phyloP scores from a whole-genome alignment of 1,140 invertebrate genomes.

The Caenorhabditis inopinata region DNA sequence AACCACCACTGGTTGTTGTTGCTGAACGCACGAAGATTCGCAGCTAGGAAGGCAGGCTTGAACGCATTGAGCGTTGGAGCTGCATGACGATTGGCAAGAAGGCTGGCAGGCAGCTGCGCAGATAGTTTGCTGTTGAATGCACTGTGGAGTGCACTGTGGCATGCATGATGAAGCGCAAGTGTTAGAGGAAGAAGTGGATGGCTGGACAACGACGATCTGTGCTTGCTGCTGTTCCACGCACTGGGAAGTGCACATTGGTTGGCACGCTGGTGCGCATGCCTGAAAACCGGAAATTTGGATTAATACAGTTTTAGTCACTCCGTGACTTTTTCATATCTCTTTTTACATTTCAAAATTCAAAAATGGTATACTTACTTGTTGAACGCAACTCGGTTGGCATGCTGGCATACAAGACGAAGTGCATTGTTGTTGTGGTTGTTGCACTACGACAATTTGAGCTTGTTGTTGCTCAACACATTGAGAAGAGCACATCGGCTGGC shows the following conservation, averaged over 20 bases:
- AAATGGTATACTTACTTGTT: background rate
- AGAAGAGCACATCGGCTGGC: constrained; percentile 51
- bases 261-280: constrained; percentile 50
- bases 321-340: too few species aligned
- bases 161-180: constrained; percentile 49
- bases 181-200: constrained; percentile 5
- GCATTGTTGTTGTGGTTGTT: constrained; percentile 43
- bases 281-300: constrained; percentile 4
- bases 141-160: constrained; percentile 45
- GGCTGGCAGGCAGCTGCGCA: constrained; percentile 51
- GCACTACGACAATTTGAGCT: constrained; percentile 46
- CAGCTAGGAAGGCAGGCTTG: constrained; percentile 47
- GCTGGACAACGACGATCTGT: constrained; percentile 38
- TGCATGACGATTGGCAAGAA: constrained; percentile 45
- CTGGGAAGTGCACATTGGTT: constrained; percentile 44
- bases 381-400: constrained; percentile 35
- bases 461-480: constrained; percentile 51
- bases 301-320: too few species aligned
- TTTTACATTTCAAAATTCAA: too few species aligned
- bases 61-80: constrained; percentile 46
- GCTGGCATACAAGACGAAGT: constrained; percentile 43
- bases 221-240: constrained; percentile 49
- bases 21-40: constrained; percentile 45
- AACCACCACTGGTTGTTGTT: constrained; percentile 44
- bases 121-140: constrained; percentile 48